Percentiles rank a stretch among this genome's conserved stretches.
phyloP scores from a whole-genome alignment of 2,888 invertebrate genomes.

The Hemicrepidius hirtus region DNA sequence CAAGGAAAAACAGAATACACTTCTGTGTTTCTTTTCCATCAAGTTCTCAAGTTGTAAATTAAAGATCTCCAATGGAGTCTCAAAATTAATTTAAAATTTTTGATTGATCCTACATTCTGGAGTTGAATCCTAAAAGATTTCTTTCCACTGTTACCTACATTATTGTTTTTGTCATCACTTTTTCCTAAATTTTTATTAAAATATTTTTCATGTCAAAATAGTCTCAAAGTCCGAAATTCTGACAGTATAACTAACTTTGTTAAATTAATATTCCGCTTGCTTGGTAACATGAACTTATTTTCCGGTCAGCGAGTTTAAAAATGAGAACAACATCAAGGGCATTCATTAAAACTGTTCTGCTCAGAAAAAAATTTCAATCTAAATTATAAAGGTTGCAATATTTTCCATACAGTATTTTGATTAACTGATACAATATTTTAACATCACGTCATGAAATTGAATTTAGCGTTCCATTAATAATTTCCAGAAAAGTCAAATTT shows the following conservation, averaged over 20 bases:
- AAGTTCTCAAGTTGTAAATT: no score
- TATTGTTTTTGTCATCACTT: constrained; percentile 12
- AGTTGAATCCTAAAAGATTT: no score
- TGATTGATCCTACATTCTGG: no score
- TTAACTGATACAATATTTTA: neutral
- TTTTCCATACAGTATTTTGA: neutral
- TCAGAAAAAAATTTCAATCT: constrained; percentile 10
- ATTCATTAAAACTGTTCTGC: constrained; percentile 19
- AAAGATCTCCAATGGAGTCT: no score
- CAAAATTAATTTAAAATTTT: no score
- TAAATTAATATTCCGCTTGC: constrained; percentile 38
- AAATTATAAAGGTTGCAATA: neutral
- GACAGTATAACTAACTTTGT: constrained; percentile 26
- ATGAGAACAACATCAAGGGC: constrained; percentile 11
- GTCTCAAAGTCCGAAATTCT: constrained; percentile 10
- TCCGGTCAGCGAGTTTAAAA: constrained; percentile 36
- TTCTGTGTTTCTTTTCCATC: no score
- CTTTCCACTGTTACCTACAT: neutral
- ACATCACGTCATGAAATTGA: neutral
- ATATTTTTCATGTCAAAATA: constrained; percentile 19
- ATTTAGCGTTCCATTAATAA: neutral
- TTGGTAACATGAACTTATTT: constrained; percentile 39
- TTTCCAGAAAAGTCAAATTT: neutral
- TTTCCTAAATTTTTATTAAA: constrained; percentile 24
- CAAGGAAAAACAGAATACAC: no score